Evolutionary conservation across 2,797 vertebrate species (phyloP), one percentile per base, ranked within the genome.

Genomic region (Enteromius mattozi): DNA sequence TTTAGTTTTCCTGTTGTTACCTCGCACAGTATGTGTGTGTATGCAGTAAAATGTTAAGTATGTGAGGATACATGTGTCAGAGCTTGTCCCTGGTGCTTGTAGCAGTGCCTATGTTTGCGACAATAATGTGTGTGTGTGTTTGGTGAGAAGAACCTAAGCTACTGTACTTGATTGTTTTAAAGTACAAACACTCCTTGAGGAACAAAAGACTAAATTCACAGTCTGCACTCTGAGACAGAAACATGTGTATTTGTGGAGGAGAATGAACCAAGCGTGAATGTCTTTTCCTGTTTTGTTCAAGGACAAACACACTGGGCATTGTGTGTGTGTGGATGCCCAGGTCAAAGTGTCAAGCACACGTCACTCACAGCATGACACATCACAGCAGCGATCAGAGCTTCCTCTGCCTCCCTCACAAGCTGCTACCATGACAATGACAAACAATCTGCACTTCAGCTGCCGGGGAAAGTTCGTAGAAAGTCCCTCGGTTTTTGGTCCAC

Each of bases 1-100:
- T 79, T 79, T 14, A 72, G 24, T 61, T 71, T 84, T 84, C 82
- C 82, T 84, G 82, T 79, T 79, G 76, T 79, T 76, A 79, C 83
- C 83, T 10, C 2, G 37, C 37, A 63, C 16, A 30, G 14, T 66
- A 7, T 51, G 24, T 47, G 27, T 61, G 27, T 47, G 40, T 17
- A 6, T 17, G 35, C 19, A 5, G 19, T 78, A 59, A 47, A 78
- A 78, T 40, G 0, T 56, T 14, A 66, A 68, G 6, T 45, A 78
- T 45, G 49, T 59, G 37, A 68, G n/a, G 9, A 77, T 45, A 12
- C 6, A 42, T 69, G 17, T 78, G 27, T 68, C 71, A 56, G 19
- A 37, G 61, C 49, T 68, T 69, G 74, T 24, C n/a, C 30, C 19
- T 65, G 30, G 35, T 56, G 49, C 59, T 47, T 72, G 37, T 12